phyloP scores from a whole-genome alignment of 2,797 vertebrate species.

The Arnoldichthys spilopterus region DNA sequence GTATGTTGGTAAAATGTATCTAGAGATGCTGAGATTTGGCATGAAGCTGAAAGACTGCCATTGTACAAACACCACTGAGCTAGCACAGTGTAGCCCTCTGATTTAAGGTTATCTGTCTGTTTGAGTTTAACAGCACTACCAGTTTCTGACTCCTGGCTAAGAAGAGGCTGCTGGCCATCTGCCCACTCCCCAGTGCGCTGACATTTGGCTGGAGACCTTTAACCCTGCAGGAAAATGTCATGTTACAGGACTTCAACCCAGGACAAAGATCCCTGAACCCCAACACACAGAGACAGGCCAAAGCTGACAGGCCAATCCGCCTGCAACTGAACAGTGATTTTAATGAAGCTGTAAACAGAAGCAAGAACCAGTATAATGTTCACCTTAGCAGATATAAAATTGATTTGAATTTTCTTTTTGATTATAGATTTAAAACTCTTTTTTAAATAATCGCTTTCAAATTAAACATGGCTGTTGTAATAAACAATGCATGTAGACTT shows the following conservation, averaged over 20 bases:
- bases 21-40: neutral
- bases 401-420: neutral
- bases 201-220: conserved; percentile 75
- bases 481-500: neutral
- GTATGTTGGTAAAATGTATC: neutral
- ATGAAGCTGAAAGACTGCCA: neutral
- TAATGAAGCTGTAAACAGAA: neutral
- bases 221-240: conserved; percentile 72
- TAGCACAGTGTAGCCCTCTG: neutral
- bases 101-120: conserved; percentile 42
- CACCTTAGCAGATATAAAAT: neutral
- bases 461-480: neutral
- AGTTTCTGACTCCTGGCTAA: conserved; percentile 30
- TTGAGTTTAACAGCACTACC: conserved; percentile 25
- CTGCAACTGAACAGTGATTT: conserved; percentile 45
- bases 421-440: too few species aligned
- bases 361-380: neutral
- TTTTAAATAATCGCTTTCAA: too few species aligned
- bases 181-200: conserved; percentile 58
- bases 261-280: conserved; percentile 41
- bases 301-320: conserved; percentile 36
- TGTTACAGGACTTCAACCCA: conserved; percentile 62
- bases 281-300: conserved; percentile 14
- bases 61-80: neutral
- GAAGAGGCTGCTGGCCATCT: conserved; percentile 71